Evolutionary conservation across 2,113 vertebrate species (phyloP), one percentile per base, ranked within the genome.

Genomic region (Eleginops maclovinus): DNA sequence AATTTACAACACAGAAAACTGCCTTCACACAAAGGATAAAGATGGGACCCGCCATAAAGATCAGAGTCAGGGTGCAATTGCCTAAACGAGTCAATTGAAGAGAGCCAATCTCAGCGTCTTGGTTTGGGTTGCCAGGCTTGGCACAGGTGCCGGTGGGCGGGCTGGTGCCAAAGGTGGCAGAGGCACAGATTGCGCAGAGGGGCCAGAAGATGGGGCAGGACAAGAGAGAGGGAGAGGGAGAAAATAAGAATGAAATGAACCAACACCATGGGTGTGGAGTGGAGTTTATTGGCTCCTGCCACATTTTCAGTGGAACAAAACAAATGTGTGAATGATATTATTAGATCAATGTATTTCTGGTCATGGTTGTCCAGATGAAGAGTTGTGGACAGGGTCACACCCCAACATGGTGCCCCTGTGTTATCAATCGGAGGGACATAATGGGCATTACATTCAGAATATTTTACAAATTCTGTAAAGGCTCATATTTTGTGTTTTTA

Each of bases 1-100:
- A 5, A 36, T 36, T 36, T 36, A 36, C 8, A 36, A 69, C 72
- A 73, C 21, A 72, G 40, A 58, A 59, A 77, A 63, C 22, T 15
- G 49, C 55, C 47, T 67, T 60, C 53, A 61, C 74, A 87, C 77
- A 85, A 85, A 80, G 75, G 56, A 84, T 66, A 63, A 84, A 88
- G 67, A 81, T 68, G 72, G 62, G 53, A 43, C 53, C 60, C 12
- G 69, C 77, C 69, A 77, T 83, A 72, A 79, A 89, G 91, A 90
- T 88, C 90, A 88, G 83, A 90, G 90, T 92, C 90, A 92, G 83
- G 85, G 91, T 89, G 89, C 90, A 91, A 92, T 89, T 91, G 89
- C 87, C 88, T 90, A 89, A 89, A 91, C 77, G 91, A 93, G 88
- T 92, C 92, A 92, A 85, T 90, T 92, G 89, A 90, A 91, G 85